Percentiles rank a stretch among this genome's conserved stretches.
Conservation (phyloP, 2,888 invertebrate genomes). For the Agrochola macilenta region DNA sequence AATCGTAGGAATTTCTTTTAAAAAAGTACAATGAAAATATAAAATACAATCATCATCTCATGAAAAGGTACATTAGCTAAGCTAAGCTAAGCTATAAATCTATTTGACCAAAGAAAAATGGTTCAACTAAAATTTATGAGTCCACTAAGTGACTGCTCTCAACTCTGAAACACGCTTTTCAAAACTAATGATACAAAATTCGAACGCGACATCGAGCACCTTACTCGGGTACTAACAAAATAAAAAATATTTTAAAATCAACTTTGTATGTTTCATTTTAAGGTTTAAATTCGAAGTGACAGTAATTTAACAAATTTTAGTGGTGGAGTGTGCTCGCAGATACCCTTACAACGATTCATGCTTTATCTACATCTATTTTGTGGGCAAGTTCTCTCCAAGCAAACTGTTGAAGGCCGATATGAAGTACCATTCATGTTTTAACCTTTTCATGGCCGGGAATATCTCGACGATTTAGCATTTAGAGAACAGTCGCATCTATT, state of each 20-base stretch:
- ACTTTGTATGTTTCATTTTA: not conserved
- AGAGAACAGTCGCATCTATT: conserved; percentile 9
- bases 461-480: conserved; percentile 40
- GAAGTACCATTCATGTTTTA: conserved; percentile 68
- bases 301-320: conserved; percentile 55
- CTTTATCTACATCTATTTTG: conserved; percentile 80
- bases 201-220: conserved; percentile 54
- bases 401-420: conserved; percentile 74
- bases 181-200: conserved; percentile 68
- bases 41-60: conserved; percentile 1
- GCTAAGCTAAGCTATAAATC: too few relatives aligned
- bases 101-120: conserved; percentile 48
- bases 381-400: conserved; percentile 55
- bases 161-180: conserved; percentile 64
- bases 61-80: conserved; percentile 37
- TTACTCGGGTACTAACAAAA: conserved; percentile 34
- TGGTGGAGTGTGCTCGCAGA: conserved; percentile 60
- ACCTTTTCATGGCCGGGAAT: conserved; percentile 71
- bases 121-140: conserved; percentile 49
- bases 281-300: conserved; percentile 18
- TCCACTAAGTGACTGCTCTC: conserved; percentile 61
- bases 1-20: not conserved
- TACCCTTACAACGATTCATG: conserved; percentile 72
- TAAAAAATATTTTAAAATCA: conserved; percentile 23
- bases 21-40: conserved; percentile 2